phyloP scores from a whole-genome alignment of 2,113 vertebrate genomes.

The Melanocharis versteri region DNA sequence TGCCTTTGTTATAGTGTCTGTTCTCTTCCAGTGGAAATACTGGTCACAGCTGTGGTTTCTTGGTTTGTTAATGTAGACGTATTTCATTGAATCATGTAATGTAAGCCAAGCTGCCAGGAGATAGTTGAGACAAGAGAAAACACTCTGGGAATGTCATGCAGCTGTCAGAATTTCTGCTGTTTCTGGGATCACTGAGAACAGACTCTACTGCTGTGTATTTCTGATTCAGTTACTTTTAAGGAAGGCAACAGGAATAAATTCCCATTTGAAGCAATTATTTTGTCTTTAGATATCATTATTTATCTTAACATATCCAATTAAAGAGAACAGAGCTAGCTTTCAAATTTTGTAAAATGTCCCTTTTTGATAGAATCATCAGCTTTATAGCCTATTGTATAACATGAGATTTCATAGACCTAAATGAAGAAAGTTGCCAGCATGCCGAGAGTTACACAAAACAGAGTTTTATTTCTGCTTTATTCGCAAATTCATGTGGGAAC shows the following conservation, averaged over 20 bases:
- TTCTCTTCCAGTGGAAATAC: background rate
- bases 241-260: background rate
- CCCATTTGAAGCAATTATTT: background rate
- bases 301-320: background rate
- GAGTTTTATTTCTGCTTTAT: background rate
- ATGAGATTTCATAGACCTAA: background rate
- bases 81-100: background rate
- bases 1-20: background rate
- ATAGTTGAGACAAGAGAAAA: background rate
- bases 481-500: background rate
- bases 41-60: background rate
- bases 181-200: background rate
- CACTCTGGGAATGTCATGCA: background rate
- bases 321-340: background rate
- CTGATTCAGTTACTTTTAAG: background rate
- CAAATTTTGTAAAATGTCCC: background rate
- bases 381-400: background rate
- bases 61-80: background rate
- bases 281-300: background rate
- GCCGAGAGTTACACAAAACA: background rate
- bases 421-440: background rate
- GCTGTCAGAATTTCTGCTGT: background rate
- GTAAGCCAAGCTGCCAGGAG: background rate
- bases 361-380: background rate
- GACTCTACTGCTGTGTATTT: background rate